Evolutionary conservation across 2,113 vertebrate genomes (phyloP).

Genomic region (Varanus komodoensis): DNA sequence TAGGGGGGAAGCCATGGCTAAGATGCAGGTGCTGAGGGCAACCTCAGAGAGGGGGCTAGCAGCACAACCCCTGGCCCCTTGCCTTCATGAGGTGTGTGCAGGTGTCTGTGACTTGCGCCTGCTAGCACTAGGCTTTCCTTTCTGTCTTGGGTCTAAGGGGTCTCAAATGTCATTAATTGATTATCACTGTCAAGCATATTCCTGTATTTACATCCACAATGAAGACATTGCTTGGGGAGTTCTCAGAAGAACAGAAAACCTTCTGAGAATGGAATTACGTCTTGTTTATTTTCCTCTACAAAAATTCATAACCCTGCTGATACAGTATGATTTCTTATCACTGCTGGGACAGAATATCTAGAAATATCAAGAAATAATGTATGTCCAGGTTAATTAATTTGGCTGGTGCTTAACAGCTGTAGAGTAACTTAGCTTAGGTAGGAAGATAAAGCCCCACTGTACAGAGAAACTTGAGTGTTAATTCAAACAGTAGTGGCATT

Average conservation of each 20-base stretch:
- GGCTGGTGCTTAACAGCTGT: background rate
- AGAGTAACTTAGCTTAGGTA: too few relatives aligned
- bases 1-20: too few relatives aligned
- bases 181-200: background rate
- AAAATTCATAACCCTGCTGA: background rate
- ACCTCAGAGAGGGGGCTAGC: too few relatives aligned
- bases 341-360: background rate
- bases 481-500: background rate
- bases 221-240: background rate
- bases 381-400: background rate
- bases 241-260: background rate
- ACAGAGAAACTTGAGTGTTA: background rate
- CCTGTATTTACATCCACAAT: background rate
- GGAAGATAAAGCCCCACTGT: background rate
- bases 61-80: too few relatives aligned
- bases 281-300: background rate
- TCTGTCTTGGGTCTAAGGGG: too few relatives aligned
- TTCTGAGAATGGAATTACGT: background rate
- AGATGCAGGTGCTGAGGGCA: too few relatives aligned
- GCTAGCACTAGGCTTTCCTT: too few relatives aligned
- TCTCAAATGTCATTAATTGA: background rate
- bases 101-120: too few relatives aligned
- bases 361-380: background rate
- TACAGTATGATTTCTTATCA: background rate
- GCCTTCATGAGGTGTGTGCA: too few relatives aligned